phyloP scores from a whole-genome alignment of 2,797 vertebrate species.

The Hemitrygon akajei region DNA sequence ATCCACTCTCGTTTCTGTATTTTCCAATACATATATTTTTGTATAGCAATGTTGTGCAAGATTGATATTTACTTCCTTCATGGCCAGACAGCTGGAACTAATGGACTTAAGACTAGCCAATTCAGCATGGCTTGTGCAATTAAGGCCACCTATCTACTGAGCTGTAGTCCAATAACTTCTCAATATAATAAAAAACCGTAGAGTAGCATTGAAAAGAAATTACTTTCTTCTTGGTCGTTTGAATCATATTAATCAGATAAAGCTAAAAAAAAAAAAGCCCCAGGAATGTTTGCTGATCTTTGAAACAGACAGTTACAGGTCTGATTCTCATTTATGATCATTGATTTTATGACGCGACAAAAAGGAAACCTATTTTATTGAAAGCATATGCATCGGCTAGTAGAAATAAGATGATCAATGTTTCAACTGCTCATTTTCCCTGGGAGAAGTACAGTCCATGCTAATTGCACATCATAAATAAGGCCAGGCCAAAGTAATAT shows the following conservation, averaged over 20 bases:
- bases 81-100: too few relatives aligned
- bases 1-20: not conserved
- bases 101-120: not conserved
- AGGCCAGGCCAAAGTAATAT: too few relatives aligned
- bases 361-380: too few relatives aligned
- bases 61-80: not conserved
- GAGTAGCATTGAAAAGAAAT: not conserved
- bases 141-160: not conserved
- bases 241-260: too few relatives aligned
- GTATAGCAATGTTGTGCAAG: not conserved
- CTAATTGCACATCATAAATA: too few relatives aligned
- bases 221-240: too few relatives aligned
- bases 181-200: not conserved
- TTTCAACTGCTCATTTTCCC: too few relatives aligned
- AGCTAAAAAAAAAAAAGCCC: not conserved
- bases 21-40: not conserved
- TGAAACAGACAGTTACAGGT: not conserved
- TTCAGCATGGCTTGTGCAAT: not conserved
- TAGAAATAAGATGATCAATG: too few relatives aligned
- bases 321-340: too few relatives aligned
- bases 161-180: not conserved
- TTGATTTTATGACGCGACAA: too few relatives aligned
- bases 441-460: too few relatives aligned
- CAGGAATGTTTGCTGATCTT: not conserved
- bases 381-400: too few relatives aligned